Evolutionary conservation across 2,888 invertebrate genomes (phyloP).

Genomic region (Camptogramma bilineatum): DNA sequence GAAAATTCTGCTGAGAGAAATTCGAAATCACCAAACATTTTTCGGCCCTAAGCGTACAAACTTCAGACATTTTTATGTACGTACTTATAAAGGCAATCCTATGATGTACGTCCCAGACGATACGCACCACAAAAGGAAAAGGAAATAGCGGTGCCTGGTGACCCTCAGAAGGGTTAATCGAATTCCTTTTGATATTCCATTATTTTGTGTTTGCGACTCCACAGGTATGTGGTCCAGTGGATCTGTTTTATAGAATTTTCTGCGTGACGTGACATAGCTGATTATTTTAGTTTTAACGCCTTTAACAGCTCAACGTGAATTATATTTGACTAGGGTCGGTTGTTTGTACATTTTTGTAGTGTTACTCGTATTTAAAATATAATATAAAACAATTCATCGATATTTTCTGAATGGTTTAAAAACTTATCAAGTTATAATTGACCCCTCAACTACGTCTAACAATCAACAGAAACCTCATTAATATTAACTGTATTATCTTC

Average conservation of each 20-base stretch:
- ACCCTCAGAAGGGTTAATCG: conserved; percentile 53
- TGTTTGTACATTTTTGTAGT: too few species aligned
- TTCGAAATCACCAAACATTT: conserved; percentile 32
- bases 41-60: conserved; percentile 37
- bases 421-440: conserved; percentile 6
- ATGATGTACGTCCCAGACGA: conserved; percentile 48
- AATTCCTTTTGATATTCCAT: conserved; percentile 49
- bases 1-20: conserved; percentile 22
- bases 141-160: conserved; percentile 47
- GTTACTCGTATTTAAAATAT: too few species aligned
- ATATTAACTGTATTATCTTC: conserved; percentile 24
- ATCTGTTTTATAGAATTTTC: conserved; percentile 18
- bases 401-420: not conserved
- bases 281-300: not conserved
- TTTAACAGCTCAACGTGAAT: too few species aligned
- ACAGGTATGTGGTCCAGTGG: conserved; percentile 19
- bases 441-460: conserved; percentile 3
- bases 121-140: conserved; percentile 46
- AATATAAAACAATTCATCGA: too few species aligned
- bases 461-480: conserved; percentile 13
- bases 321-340: too few species aligned
- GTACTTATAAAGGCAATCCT: conserved; percentile 48
- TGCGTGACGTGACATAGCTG: not conserved
- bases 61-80: conserved; percentile 49
- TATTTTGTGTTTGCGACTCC: conserved; percentile 43